Conservation (phyloP, 2,113 vertebrate species). For the Arizona elegans region DNA sequence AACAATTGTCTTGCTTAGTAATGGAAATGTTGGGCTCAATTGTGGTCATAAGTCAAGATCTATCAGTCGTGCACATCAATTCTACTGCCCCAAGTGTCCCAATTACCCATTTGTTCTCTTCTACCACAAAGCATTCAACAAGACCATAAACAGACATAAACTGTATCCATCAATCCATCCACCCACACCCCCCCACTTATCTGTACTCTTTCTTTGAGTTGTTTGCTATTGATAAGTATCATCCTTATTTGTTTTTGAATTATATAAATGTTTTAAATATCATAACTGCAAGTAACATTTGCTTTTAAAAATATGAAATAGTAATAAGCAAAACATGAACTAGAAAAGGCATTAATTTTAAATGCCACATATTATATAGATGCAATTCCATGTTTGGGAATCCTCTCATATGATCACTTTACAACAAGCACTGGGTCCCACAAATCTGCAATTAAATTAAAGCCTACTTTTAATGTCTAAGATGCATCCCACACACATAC, state of each 20-base stretch:
- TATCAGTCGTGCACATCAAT: neutral
- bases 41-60: neutral
- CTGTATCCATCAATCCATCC: neutral
- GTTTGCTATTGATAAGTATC: neutral
- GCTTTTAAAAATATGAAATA: neutral
- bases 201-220: neutral
- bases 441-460: neutral
- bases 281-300: neutral
- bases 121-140: neutral
- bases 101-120: neutral
- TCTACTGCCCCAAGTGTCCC: neutral
- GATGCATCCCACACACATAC: neutral
- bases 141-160: neutral
- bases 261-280: neutral
- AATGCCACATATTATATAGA: neutral
- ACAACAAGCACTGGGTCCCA: neutral
- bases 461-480: neutral
- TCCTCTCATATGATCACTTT: neutral
- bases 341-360: neutral
- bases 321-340: neutral
- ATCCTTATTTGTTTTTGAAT: neutral
- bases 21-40: neutral
- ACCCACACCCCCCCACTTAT: neutral
- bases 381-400: neutral
- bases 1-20: neutral